Evolutionary conservation across 92 coral and sea anemone species (phyloP), one percentile per base, ranked within the genome.

Genomic region (Paramuricea clavata): DNA sequence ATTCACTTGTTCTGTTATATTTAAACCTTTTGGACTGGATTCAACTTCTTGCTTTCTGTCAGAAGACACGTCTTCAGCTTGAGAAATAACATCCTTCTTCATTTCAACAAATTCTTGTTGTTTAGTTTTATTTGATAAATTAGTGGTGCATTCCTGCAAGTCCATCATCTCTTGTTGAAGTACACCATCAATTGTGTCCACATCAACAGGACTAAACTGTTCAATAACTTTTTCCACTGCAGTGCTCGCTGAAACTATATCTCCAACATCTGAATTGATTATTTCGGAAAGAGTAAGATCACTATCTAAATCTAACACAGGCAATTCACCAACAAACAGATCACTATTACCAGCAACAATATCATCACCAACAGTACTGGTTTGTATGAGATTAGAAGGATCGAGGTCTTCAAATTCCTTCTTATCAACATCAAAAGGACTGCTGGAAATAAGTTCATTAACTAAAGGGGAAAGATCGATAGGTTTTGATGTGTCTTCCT

Each of bases 401-500:
- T n/a, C n/a, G n/a, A 50, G 9, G 6, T 74, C 27, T 25, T 76
- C 82, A 17, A 52, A 30, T 17, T 49, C 19, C 30, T 74, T 74
- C 12, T 76, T 60, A 19, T 54, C 41, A 32, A 60, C 10, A 21
- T 49, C 42, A 15, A 76, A 30, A 13, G 68, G 23, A 49, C 42
- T 76, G 67, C 44, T 52, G 13, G 0, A 76, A 12, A 76, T 49
- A 76, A 76, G 82, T 57, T 79, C 84, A 15, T 61, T 28, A 17
- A 79, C 84, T 30, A 79, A 79, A 19, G 72, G 57, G 22, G 84
- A 79, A 59, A 79, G 49, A 27, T 79, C 84, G n/a, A 72, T 72
- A 35, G 27, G 28, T 44, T 72, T 31, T 30, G 82, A 5, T 30
- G 74, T n/a, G 11, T 26, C 74, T 17, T 54, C 62, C 42, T 36